These are phyloP conservation scores for Chrysaora quinquecirrha DNA, from an alignment of 30 jellyfish, hydroid and myxozoan species.

Conservation along the genomic window DNA sequence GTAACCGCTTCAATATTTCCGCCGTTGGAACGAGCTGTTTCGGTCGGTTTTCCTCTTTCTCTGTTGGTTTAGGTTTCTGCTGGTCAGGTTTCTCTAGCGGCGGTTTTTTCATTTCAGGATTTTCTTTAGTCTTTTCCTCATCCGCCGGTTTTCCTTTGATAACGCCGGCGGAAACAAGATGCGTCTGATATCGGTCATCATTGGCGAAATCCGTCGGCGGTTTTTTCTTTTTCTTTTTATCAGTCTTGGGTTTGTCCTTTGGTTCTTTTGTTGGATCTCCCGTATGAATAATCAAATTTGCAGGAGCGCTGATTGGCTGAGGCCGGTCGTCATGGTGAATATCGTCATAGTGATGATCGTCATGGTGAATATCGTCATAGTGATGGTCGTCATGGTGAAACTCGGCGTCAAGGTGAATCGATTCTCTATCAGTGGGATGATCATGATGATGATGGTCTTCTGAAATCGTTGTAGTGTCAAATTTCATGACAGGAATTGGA, in stretches of 20 bases:
- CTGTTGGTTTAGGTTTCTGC: slow-evolving; percentile 38
- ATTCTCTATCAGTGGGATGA: background rate
- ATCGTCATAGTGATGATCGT: background rate
- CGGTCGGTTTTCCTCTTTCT: slow-evolving; percentile 52
- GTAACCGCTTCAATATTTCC: slow-evolving; percentile 37
- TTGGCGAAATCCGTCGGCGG: slow-evolving; percentile 57
- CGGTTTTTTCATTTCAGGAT: slow-evolving; percentile 50
- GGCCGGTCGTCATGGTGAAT: too few relatives aligned
- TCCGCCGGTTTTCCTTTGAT: slow-evolving; percentile 51
- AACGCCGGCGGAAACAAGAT: slow-evolving; percentile 63
- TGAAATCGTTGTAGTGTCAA: slow-evolving; percentile 35
- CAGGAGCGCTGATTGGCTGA: slow-evolving; percentile 27
- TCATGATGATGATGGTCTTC: slow-evolving; percentile 24
- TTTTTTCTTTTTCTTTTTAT: slow-evolving; percentile 31
- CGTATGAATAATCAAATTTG: slow-evolving; percentile 43
- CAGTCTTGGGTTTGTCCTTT: slow-evolving; percentile 13
- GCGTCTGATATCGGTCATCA: slow-evolving; percentile 80
- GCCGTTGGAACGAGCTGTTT: slow-evolving; percentile 56
- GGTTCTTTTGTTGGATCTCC: slow-evolving; percentile 55
- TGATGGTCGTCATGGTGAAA: slow-evolving; percentile 28
- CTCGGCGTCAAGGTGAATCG: too few relatives aligned
- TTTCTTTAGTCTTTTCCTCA: slow-evolving; percentile 12
- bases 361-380: background rate
- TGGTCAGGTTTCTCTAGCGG: slow-evolving; percentile 37
- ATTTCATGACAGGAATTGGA: slow-evolving; percentile 36